Conservation (phyloP, 1,140 invertebrate genomes). For the Dysdera silvatica region DNA sequence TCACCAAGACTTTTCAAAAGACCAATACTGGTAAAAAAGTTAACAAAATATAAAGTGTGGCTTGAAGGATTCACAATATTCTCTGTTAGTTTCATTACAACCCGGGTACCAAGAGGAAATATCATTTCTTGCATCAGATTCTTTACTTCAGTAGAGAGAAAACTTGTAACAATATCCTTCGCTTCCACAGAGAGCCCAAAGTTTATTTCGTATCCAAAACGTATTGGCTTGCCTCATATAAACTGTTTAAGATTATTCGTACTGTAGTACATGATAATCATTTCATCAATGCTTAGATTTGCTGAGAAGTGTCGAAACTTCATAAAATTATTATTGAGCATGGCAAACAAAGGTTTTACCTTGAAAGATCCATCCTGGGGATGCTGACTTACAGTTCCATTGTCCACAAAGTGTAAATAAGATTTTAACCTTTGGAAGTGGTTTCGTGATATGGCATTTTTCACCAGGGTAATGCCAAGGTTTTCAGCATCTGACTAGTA, state of each 20-base stretch:
- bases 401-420: conserved; percentile 14
- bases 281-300: conserved; percentile 11
- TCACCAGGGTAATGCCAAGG: too few relatives aligned
- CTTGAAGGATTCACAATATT: background rate
- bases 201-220: background rate
- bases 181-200: background rate
- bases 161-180: background rate
- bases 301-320: conserved; percentile 4
- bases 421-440: background rate
- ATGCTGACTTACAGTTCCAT: conserved; percentile 4
- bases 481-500: too few relatives aligned
- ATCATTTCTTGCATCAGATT: conserved; percentile 1
- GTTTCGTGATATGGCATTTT: conserved; percentile 3
- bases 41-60: background rate
- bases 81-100: background rate
- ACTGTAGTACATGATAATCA: conserved; percentile 8
- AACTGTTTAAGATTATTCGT: background rate
- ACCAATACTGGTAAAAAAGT: background rate
- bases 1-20: background rate
- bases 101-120: background rate
- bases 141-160: background rate
- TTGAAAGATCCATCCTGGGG: conserved; percentile 1
- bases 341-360: conserved; percentile 6
- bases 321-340: conserved; percentile 12
- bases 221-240: background rate